Percentiles rank a stretch among this genome's conserved stretches.
Evolutionary conservation across 2,888 invertebrate species (phyloP).

Genomic region (Euphydryas editha): DNA sequence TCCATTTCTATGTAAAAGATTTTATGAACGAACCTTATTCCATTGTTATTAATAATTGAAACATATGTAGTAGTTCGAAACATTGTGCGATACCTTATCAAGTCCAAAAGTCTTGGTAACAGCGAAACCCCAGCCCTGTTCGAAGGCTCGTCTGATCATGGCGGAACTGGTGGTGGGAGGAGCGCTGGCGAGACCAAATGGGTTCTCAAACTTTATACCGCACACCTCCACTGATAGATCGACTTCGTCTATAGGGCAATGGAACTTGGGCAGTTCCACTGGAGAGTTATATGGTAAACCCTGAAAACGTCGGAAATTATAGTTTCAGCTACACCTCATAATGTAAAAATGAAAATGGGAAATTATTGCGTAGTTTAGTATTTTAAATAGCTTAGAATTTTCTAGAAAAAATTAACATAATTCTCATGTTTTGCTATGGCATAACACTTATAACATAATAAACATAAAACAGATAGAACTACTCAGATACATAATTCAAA

Average conservation of each 20-base stretch:
- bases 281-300: constrained; percentile 84
- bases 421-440: no score
- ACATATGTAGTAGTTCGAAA: background rate
- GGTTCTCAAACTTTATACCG: constrained; percentile 97
- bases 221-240: constrained; percentile 97
- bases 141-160: constrained; percentile 97
- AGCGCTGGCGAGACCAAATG: constrained; percentile 98
- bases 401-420: no score
- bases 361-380: no score
- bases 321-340: background rate
- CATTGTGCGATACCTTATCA: constrained; percentile 88
- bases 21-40: no score
- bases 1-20: no score
- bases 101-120: constrained; percentile 98
- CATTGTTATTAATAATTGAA: no score
- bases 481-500: no score
- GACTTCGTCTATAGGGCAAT: constrained; percentile 95
- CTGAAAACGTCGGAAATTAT: constrained; percentile 56
- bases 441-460: no score
- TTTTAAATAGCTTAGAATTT: no score
- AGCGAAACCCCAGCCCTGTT: constrained; percentile 98
- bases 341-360: no score
- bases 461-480: no score
- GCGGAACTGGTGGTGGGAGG: constrained; percentile 97
- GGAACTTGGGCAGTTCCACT: constrained; percentile 94